A percentile compares a stretch with the other conserved stretches of the same genome.
Conservation (phyloP, 2,797 vertebrate genomes). For the Scolopax bukidnonensis region DNA sequence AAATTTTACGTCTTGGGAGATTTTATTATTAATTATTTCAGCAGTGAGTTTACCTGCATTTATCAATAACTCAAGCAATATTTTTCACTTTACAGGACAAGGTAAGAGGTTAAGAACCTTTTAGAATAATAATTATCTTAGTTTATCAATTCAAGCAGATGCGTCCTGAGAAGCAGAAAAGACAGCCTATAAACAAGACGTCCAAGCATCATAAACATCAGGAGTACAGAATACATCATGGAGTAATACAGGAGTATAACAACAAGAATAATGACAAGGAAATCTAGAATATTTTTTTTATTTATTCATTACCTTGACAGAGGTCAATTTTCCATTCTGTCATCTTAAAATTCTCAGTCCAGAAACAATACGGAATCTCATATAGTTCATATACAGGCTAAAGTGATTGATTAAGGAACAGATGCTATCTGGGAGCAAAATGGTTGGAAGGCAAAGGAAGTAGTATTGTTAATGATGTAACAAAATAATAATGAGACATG, state of each 20-base stretch:
- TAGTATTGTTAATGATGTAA: not conserved
- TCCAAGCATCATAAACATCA: not conserved
- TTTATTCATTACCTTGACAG: not conserved
- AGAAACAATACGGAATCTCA: not conserved
- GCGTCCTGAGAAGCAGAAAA: not conserved
- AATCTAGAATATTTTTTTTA: fast-evolving
- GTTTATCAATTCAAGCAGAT: not conserved
- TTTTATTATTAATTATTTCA: not conserved
- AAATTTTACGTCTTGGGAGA: not conserved
- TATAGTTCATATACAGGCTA: not conserved
- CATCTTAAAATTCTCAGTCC: not conserved
- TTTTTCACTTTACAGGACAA: not conserved
- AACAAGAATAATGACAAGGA: not conserved
- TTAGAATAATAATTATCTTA: not conserved
- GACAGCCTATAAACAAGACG: not conserved
- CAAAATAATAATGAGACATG: not conserved
- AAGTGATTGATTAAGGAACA: not conserved
- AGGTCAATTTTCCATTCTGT: not conserved
- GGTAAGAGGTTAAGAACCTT: not conserved
- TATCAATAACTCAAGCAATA: not conserved
- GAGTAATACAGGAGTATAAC: not conserved
- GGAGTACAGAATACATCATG: not conserved
- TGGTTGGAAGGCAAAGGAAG: not conserved
- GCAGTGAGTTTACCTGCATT: not conserved
- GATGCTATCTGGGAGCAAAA: not conserved